These are phyloP conservation scores for Drosophila burlai DNA, from an alignment of 1,140 invertebrate species.

Conservation along the genomic window DNA sequence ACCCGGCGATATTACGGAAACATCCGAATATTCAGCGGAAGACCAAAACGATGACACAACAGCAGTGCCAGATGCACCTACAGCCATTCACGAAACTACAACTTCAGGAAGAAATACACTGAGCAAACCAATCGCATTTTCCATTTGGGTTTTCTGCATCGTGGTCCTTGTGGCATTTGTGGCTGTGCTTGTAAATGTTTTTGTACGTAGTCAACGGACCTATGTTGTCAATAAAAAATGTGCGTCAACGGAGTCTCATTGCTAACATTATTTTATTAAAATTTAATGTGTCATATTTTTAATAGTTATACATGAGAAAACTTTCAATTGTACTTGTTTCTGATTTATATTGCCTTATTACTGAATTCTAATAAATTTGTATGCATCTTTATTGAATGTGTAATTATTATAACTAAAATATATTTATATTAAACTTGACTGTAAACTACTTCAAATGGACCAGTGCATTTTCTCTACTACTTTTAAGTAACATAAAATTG, in stretches of 20 bases:
- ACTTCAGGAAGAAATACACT: background rate
- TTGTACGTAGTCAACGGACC: background rate
- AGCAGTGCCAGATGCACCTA: background rate
- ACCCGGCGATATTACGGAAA: background rate
- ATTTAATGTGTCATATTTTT: background rate
- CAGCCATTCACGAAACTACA: background rate
- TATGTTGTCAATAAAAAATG: constrained; percentile 5
- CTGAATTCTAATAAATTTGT: background rate
- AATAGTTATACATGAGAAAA: background rate
- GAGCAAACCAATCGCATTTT: background rate
- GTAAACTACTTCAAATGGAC: too few species aligned
- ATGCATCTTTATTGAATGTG: too few species aligned
- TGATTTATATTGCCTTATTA: background rate
- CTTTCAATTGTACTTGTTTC: background rate
- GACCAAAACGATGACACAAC: background rate
- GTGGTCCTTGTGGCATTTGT: background rate
- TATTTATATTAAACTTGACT: background rate
- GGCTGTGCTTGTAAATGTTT: background rate
- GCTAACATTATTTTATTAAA: background rate
- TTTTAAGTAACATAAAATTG: too few species aligned
- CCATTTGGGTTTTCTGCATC: background rate
- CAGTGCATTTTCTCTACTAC: too few species aligned
- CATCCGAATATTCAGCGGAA: background rate
- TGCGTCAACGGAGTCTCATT: background rate
- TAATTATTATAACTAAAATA: background rate